Percentiles rank a stretch among this genome's conserved stretches.
Evolutionary conservation across 2,113 vertebrate genomes (phyloP).

Genomic region (Marmota monax): DNA sequence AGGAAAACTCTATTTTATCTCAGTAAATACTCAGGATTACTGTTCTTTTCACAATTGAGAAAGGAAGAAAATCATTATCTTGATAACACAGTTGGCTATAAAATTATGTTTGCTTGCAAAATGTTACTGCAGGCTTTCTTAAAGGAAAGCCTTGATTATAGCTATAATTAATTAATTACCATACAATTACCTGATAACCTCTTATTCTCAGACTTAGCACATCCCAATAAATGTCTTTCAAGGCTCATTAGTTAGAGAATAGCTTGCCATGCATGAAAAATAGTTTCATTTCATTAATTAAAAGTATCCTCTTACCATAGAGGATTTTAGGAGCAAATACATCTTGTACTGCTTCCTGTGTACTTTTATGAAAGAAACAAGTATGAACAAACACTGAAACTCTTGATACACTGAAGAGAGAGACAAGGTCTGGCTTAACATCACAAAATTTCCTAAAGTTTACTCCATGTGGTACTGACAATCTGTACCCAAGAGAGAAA

Average conservation of each 20-base stretch:
- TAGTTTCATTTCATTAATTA: conserved; percentile 83
- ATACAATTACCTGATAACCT: conserved; percentile 76
- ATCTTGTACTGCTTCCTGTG: conserved; percentile 51
- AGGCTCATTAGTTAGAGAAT: conserved; percentile 76
- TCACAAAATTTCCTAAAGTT: conserved; percentile 48
- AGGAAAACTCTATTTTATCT: no score
- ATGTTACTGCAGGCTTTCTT: conserved; percentile 71
- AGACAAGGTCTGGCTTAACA: conserved; percentile 61
- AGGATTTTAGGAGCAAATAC: conserved; percentile 73
- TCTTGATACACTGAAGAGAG: neutral
- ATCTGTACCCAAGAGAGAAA: conserved; percentile 39
- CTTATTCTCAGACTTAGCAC: conserved; percentile 67
- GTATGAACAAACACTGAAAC: no score
- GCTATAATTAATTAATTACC: conserved; percentile 78
- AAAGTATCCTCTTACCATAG: conserved; percentile 51
- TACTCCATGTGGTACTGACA: conserved; percentile 60
- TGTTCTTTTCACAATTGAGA: conserved; percentile 57
- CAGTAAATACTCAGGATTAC: conserved; percentile 46
- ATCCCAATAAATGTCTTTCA: conserved; percentile 79
- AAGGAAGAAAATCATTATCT: conserved; percentile 64
- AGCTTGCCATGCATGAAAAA: conserved; percentile 77
- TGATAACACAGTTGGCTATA: conserved; percentile 76
- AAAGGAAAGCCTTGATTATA: conserved; percentile 71
- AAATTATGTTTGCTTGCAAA: conserved; percentile 80
- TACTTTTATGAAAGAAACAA: no score